Percentiles rank a stretch among this genome's conserved stretches.
Conservation (phyloP, 2,113 vertebrate genomes). For the Excalfactoria chinensis region DNA sequence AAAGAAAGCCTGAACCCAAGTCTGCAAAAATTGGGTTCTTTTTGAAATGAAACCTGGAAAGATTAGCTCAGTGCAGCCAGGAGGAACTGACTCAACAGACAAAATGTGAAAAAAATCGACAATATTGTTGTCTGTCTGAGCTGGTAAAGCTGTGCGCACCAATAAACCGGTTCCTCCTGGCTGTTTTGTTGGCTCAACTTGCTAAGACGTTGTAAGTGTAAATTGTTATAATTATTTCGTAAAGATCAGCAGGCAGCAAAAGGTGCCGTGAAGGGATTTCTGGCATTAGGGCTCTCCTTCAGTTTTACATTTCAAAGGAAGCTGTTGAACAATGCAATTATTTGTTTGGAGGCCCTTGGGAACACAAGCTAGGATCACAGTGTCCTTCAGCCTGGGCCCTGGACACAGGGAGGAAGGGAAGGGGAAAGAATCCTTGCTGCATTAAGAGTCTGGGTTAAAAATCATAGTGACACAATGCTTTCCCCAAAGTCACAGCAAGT, state of each 20-base stretch:
- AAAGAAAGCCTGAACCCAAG: background rate
- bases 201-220: background rate
- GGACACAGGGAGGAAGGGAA: background rate
- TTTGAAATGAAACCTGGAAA: background rate
- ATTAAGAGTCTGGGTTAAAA: background rate
- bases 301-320: conserved; percentile 20
- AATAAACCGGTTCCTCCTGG: background rate
- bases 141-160: background rate
- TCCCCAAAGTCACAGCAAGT: background rate
- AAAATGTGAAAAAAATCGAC: background rate
- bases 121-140: background rate
- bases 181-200: background rate
- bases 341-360: conserved; percentile 3
- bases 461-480: background rate
- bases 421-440: background rate
- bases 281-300: background rate
- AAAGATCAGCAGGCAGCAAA: background rate
- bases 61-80: background rate
- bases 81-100: conserved; percentile 32
- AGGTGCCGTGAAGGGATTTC: background rate
- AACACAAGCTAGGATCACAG: background rate
- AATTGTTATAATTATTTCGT: background rate
- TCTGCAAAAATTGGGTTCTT: background rate
- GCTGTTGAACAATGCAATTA: background rate
- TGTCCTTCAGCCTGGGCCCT: background rate